phyloP scores from a whole-genome alignment of 2,113 vertebrate genomes.

The Hypocryptadius cinnamomeus region DNA sequence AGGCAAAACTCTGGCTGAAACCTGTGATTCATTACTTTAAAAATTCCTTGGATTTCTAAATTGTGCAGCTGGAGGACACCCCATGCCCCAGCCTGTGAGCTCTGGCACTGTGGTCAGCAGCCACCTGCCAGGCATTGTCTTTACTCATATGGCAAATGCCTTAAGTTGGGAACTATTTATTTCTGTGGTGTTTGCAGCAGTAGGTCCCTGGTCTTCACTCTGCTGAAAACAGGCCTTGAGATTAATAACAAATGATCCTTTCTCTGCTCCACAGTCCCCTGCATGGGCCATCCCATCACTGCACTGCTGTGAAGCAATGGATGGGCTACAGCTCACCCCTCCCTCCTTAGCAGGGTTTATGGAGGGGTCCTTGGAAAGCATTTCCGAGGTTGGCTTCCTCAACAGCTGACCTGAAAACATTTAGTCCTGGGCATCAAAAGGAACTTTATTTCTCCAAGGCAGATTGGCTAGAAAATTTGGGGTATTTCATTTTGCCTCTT shows the following conservation, averaged over 20 bases:
- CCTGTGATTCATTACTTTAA: slow-evolving; percentile 10
- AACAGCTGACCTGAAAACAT: neutral
- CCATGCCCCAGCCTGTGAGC: neutral
- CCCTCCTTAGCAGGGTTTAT: neutral
- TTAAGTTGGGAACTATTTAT: neutral
- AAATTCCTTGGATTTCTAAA: slow-evolving; percentile 29
- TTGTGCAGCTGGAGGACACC: slow-evolving; percentile 1
- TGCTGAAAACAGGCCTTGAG: neutral
- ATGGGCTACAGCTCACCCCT: neutral
- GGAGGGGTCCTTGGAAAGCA: neutral
- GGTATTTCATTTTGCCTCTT: neutral
- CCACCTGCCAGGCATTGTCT: slow-evolving; percentile 3
- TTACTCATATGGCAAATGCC: neutral
- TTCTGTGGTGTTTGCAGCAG: neutral
- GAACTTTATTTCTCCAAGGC: neutral
- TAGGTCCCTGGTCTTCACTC: neutral
- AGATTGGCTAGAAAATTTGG: neutral
- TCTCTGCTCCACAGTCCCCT: neutral
- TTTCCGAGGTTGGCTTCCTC: neutral
- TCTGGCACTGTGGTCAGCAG: neutral
- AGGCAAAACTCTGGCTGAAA: slow-evolving; percentile 14
- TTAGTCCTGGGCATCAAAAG: neutral
- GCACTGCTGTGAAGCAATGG: neutral
- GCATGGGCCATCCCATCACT: fast-evolving
- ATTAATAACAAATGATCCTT: neutral